phyloP scores from a whole-genome alignment of 2,888 invertebrate species.

The Nycteola revayana region DNA sequence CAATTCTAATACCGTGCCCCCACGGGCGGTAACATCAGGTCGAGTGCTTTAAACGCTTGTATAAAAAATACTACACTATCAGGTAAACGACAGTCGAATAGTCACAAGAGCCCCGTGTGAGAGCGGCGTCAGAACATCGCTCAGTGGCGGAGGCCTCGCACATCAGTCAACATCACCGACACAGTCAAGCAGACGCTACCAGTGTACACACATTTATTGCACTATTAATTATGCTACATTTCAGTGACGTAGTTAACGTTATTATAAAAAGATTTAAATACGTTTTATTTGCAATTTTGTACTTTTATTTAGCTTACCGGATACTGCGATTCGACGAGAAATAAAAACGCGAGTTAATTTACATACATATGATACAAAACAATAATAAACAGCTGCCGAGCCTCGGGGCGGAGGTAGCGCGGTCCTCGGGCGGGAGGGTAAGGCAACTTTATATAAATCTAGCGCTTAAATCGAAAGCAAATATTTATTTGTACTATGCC shows the following conservation, averaged over 20 bases:
- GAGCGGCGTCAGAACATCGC: too few relatives aligned
- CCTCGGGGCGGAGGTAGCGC: too few relatives aligned
- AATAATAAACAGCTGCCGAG: slow-evolving; percentile 40
- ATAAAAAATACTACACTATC: too few relatives aligned
- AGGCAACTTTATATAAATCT: slow-evolving; percentile 66
- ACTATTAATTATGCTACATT: slow-evolving; percentile 72
- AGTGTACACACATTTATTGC: slow-evolving; percentile 66
- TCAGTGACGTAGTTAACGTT: slow-evolving; percentile 42
- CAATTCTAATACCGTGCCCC: slow-evolving; percentile 41
- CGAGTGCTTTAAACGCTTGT: too few relatives aligned
- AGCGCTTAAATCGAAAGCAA: slow-evolving; percentile 43
- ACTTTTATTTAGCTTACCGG: slow-evolving; percentile 64
- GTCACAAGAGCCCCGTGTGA: too few relatives aligned
- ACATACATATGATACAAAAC: slow-evolving; percentile 50
- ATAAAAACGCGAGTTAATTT: slow-evolving; percentile 26
- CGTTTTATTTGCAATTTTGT: slow-evolving; percentile 73
- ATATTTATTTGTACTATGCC: slow-evolving; percentile 68
- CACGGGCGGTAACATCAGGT: too few relatives aligned
- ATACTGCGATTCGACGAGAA: slow-evolving; percentile 36
- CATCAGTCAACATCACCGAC: slow-evolving; percentile 22
- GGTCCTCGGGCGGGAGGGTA: slow-evolving; percentile 34
- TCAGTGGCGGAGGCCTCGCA: slow-evolving; percentile 17
- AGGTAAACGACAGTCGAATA: too few relatives aligned
- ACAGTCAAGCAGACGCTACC: slow-evolving; percentile 35
- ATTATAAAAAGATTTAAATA: slow-evolving; percentile 60